Evolutionary conservation across 2,888 invertebrate species (phyloP).

Genomic region (Suillia variegata): DNA sequence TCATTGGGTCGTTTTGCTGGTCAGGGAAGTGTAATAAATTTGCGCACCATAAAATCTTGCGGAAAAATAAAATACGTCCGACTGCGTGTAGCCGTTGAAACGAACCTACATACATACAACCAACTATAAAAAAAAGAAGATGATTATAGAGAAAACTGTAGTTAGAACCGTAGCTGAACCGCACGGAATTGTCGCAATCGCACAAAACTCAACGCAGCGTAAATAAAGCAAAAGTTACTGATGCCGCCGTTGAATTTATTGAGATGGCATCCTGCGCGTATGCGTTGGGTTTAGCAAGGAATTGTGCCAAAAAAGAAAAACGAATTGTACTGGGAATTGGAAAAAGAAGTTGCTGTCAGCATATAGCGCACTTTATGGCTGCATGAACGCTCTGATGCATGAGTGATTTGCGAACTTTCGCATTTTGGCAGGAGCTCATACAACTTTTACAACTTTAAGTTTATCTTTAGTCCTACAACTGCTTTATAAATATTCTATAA

Average conservation of each 20-base stretch:
- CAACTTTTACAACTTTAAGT: not conserved
- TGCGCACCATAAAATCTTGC: slow-evolving; percentile 60
- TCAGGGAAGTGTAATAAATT: slow-evolving; percentile 51
- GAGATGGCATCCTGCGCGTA: slow-evolving; percentile 14
- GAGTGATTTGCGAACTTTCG: slow-evolving; percentile 42
- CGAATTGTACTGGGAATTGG: no score
- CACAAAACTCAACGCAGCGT: slow-evolving; percentile 59
- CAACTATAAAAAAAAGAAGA: not conserved
- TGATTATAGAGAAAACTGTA: not conserved
- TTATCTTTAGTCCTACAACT: no score
- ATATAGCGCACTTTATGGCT: slow-evolving; percentile 20
- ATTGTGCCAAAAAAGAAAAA: slow-evolving; percentile 39
- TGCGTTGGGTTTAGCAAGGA: no score
- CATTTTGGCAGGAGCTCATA: not conserved
- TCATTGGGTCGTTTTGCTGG: slow-evolving; percentile 3
- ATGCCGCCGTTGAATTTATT: slow-evolving; percentile 18
- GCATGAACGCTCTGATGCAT: slow-evolving; percentile 48
- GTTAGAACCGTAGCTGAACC: not conserved
- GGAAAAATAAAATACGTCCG: slow-evolving; percentile 46
- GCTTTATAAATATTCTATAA: no score
- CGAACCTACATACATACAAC: no score
- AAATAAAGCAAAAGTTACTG: slow-evolving; percentile 41
- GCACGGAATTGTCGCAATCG: slow-evolving; percentile 35
- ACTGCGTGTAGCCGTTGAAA: slow-evolving; percentile 16
- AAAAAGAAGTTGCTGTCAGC: slow-evolving; percentile 17